Evolutionary conservation across 2,888 invertebrate species (phyloP), one percentile per base, ranked within the genome.

Genomic region (Tillus elongatus): DNA sequence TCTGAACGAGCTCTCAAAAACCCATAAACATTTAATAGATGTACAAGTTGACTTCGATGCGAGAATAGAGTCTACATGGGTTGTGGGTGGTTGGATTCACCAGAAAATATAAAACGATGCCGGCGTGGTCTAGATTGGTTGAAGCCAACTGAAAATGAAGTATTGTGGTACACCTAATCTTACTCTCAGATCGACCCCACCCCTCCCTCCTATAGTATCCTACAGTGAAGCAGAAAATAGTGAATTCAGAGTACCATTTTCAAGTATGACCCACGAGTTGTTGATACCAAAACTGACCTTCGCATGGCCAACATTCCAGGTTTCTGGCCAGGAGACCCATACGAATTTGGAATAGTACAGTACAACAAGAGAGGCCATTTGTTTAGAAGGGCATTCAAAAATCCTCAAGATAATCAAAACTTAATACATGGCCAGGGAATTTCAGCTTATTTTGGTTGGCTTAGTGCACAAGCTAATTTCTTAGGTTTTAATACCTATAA

Each of bases 401-500:
- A 67, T 13, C 24, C 35, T 3, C 61, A 72, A 31, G 76, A 81
- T 45, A 58, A 71, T 34, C 54, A 71, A 43, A 79, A 86, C 50
- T 76, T 81, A 2, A 50, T 88, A 10, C 77, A 80, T 54, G 71
- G 77, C 8, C 82, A 83, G 65, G 91, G 80, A 2, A 74, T 95
- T 43, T 71, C 82, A 43, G 73, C 81, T 2, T 84, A 86, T 27
- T 95, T 82, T 58, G 78, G 79, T 1, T 89, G 89, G 82, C 66
- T 89, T 0, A 63, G 79, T 42, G 75, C 80, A 0, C 84, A 86
- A 64, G 88, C 91, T 2, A 79, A 76, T 58, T 81, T 82, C 60
- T 79, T 84, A 63, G 90, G 97, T 13, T 97, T 96, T 63, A 88
- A 85, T 19, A 85, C 88, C 10, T 89, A 75, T 58, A 85, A 87